Conservation (phyloP, 23 tunicate species). For the Trididemnum miniatum region DNA sequence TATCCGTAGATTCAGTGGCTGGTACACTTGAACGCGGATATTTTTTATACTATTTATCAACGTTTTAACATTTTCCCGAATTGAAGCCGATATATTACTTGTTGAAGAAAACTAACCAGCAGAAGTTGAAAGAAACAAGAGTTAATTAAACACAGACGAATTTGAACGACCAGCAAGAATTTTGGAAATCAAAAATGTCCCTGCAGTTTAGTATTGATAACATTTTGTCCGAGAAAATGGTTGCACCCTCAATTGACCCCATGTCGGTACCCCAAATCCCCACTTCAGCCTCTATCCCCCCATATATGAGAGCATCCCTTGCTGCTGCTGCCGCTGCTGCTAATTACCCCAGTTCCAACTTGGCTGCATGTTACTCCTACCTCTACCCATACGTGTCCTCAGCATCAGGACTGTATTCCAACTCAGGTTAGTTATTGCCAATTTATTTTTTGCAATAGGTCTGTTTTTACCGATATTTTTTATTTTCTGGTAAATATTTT, state of each 20-base stretch:
- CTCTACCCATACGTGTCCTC: slow-evolving; percentile 79
- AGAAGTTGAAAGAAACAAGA: no score
- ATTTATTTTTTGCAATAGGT: no score
- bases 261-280: slow-evolving; percentile 30
- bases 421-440: slow-evolving; percentile 45
- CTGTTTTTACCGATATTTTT: no score
- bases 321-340: slow-evolving; percentile 92
- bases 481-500: no score
- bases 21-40: slow-evolving; percentile 85
- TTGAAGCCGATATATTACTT: no score
- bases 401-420: slow-evolving; percentile 48
- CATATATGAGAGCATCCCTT: slow-evolving; percentile 79
- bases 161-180: no score
- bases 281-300: slow-evolving; percentile 52
- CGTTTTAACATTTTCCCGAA: neutral
- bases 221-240: slow-evolving; percentile 61
- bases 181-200: slow-evolving; percentile 40
- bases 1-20: slow-evolving; percentile 78
- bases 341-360: slow-evolving; percentile 50
- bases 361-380: slow-evolving; percentile 72
- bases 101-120: no score
- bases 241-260: slow-evolving; percentile 17
- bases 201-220: slow-evolving; percentile 95
- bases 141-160: no score
- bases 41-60: slow-evolving; percentile 9